Percentiles rank a stretch among this genome's conserved stretches.
phyloP scores from a whole-genome alignment of 2,113 vertebrate genomes.

The Callipepla squamata region DNA sequence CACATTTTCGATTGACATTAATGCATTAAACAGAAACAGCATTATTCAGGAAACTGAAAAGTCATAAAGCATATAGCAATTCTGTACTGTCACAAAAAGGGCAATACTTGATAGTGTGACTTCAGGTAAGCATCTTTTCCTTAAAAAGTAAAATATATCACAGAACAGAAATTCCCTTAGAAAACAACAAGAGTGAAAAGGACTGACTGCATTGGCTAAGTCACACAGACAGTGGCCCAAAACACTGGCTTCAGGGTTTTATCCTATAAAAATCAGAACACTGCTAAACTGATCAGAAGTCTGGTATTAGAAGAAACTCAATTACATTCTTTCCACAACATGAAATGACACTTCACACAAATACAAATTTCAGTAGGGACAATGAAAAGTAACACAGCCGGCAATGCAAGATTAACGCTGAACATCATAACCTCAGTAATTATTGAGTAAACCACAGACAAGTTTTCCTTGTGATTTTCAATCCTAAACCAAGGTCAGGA shows the following conservation, averaged over 20 bases:
- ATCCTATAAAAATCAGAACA: background rate
- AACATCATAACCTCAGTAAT: background rate
- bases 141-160: background rate
- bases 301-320: background rate
- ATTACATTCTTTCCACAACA: background rate
- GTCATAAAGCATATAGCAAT: slow-evolving; percentile 26
- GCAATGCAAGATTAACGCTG: background rate
- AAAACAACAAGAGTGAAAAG: background rate
- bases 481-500: background rate
- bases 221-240: background rate
- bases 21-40: background rate
- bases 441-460: background rate
- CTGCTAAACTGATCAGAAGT: background rate
- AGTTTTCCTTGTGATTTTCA: background rate
- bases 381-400: background rate
- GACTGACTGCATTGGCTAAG: background rate
- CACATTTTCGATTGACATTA: background rate
- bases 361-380: background rate
- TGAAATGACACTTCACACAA: background rate
- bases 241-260: background rate
- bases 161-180: background rate
- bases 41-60: slow-evolving; percentile 10
- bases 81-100: slow-evolving; percentile 9
- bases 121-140: slow-evolving; percentile 13
- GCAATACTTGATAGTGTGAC: slow-evolving; percentile 8